Base-by-base conservation (phyloP, 2,113 vertebrate genomes). In the Struthio camelus region DNA sequence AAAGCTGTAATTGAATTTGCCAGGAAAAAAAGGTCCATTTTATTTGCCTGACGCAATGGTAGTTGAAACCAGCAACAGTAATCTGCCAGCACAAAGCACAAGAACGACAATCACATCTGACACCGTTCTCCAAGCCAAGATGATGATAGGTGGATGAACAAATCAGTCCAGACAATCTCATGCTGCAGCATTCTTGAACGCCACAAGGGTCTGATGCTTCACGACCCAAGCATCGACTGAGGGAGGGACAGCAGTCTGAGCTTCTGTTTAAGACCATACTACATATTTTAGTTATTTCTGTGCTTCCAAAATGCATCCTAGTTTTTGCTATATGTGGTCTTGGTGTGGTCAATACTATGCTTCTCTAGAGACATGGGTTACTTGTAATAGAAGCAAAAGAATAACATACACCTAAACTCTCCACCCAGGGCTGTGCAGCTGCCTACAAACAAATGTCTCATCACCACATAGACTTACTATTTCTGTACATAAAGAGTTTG, bases 1-100 rank as follows among this genome's bases (percentile, higher is more conserved):
- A 50, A 72, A 87, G 82, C 87, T 80, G 64, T 93, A 93, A 97
- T 46, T 96, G 96, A 96, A 71, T 96, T 90, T 85, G 8, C 92
- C 78, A 89, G 89, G 51, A 96, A 72, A 91, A 93, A 95, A 89
- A 67, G 62, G 85, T 48, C 90, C 88, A 30, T 93, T 95, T 87
- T 94, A 72, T 66, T 86, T n/a, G 44, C 58, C 64, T 90, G 86
- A 79, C 77, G 81, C 82, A 69, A 80, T 44, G 59, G 90, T 61
- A 92, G 75, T 42, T 76, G 54, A 80, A 94, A 76, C 58, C 71
- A 89, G 88, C 27, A 61, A 84, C 46, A 66, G 19, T 58, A 78
- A 80, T 42, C 56, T 59, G 82, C 70, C 48, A 90, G 83, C 81
- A 69, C 65, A 91, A 85, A 83, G 75, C 53, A 64, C 22, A 51